These are phyloP conservation scores for Xenopus laevis DNA, from an alignment of 2,113 vertebrate species.

Conservation along the genomic window DNA sequence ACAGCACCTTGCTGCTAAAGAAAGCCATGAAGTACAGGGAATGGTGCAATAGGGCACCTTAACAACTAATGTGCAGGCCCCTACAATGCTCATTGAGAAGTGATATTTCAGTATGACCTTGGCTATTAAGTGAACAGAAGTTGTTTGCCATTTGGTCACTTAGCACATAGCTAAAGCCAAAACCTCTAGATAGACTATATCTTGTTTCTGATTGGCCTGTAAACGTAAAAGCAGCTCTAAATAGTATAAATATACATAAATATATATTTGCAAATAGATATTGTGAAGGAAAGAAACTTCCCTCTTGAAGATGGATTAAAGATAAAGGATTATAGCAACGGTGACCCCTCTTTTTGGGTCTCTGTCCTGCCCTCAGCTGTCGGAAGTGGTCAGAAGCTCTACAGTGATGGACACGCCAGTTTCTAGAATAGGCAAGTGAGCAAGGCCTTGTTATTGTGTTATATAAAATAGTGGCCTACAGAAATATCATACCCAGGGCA, in stretches of 20 bases:
- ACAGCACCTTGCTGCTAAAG: slow-evolving; percentile 23
- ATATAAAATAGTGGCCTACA: too few species aligned
- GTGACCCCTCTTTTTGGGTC: too few species aligned
- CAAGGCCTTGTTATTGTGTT: neutral
- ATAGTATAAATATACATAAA: slow-evolving; percentile 15
- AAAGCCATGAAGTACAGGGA: slow-evolving; percentile 34
- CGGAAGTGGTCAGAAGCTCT: too few species aligned
- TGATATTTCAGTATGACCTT: neutral
- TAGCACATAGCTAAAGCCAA: slow-evolving; percentile 35
- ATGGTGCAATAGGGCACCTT: slow-evolving; percentile 25
- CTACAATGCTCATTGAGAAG: slow-evolving; percentile 1
- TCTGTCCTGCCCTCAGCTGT: too few species aligned
- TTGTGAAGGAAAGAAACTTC: neutral
- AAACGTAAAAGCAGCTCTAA: slow-evolving; percentile 17
- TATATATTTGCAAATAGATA: slow-evolving; percentile 2
- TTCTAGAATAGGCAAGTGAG: neutral
- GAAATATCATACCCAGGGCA: too few species aligned
- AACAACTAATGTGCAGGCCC: slow-evolving; percentile 7
- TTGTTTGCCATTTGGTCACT: neutral
- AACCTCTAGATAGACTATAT: slow-evolving; percentile 27
- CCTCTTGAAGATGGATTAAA: too few species aligned
- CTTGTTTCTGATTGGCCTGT: slow-evolving; percentile 20
- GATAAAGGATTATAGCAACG: too few species aligned
- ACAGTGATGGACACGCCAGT: neutral
- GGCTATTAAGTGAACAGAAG: slow-evolving; percentile 6